These are phyloP conservation scores for Podarcis muralis DNA, from an alignment of 2,113 vertebrate genomes.

Conservation along the genomic window DNA sequence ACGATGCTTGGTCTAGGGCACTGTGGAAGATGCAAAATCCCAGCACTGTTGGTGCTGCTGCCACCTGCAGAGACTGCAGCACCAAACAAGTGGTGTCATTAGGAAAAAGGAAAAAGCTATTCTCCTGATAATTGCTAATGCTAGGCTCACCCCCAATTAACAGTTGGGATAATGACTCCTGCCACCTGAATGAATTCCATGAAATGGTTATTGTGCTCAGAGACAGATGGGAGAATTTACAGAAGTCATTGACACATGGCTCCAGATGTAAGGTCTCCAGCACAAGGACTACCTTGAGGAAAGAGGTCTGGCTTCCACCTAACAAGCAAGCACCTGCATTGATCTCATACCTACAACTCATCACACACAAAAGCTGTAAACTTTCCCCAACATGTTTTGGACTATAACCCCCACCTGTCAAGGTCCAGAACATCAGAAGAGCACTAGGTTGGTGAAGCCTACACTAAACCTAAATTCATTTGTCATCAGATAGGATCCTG, in stretches of 20 bases:
- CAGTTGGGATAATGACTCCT: too few species aligned
- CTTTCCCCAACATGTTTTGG: background rate
- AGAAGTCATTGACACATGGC: background rate
- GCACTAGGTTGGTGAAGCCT: too few species aligned
- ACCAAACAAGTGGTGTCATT: background rate
- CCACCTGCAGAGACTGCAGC: too few species aligned
- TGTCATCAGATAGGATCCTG: too few species aligned
- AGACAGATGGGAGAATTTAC: background rate
- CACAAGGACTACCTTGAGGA: background rate
- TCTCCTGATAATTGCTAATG: background rate
- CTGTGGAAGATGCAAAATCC: too few species aligned
- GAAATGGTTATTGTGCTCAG: background rate
- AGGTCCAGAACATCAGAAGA: too few species aligned
- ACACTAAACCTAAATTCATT: too few species aligned
- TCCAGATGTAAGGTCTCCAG: background rate
- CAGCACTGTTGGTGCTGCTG: too few species aligned
- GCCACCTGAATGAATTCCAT: background rate
- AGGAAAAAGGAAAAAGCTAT: background rate
- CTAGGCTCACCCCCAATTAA: background rate
- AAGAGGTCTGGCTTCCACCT: too few species aligned
- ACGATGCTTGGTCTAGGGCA: too few species aligned
- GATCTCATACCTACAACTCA: background rate
- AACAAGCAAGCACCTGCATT: background rate
- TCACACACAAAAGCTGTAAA: background rate
- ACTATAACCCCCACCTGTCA: background rate